phyloP scores from a whole-genome alignment of 2,888 invertebrate genomes.

The Choreutis nemorana region DNA sequence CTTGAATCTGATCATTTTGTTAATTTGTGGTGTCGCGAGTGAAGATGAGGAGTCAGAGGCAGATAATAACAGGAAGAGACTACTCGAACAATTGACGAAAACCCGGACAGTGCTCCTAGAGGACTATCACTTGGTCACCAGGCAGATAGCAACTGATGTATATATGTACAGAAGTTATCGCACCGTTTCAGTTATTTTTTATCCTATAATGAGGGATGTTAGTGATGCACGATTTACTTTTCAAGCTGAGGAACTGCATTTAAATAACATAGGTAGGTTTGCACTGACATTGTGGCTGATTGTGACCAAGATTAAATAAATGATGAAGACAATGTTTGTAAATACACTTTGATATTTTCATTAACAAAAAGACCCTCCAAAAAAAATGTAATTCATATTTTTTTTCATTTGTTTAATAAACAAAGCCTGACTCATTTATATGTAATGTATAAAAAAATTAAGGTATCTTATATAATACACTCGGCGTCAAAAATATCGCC shows the following conservation, averaged over 20 bases:
- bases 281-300: neutral
- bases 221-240: slow-evolving; percentile 54
- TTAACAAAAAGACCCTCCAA: neutral
- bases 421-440: no score
- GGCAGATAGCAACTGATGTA: slow-evolving; percentile 53
- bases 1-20: slow-evolving; percentile 35
- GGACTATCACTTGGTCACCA: slow-evolving; percentile 47
- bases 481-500: no score
- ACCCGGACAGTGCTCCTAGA: slow-evolving; percentile 45
- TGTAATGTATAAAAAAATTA: no score
- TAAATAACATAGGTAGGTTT: slow-evolving; percentile 55
- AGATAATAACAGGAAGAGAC: slow-evolving; percentile 36
- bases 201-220: slow-evolving; percentile 43
- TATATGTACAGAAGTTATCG: slow-evolving; percentile 56
- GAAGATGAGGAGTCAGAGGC: slow-evolving; percentile 38
- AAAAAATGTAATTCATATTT: slow-evolving; percentile 3
- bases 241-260: slow-evolving; percentile 55
- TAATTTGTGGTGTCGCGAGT: slow-evolving; percentile 32
- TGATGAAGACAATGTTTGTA: slow-evolving; percentile 1
- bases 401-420: slow-evolving; percentile 6
- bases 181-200: slow-evolving; percentile 53
- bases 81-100: slow-evolving; percentile 45
- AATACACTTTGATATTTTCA: neutral
- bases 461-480: no score
- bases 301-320: slow-evolving; percentile 4